Evolutionary conservation across 2,888 invertebrate species (phyloP), one percentile per base, ranked within the genome.

Genomic region (Stomorhina lunata): DNA sequence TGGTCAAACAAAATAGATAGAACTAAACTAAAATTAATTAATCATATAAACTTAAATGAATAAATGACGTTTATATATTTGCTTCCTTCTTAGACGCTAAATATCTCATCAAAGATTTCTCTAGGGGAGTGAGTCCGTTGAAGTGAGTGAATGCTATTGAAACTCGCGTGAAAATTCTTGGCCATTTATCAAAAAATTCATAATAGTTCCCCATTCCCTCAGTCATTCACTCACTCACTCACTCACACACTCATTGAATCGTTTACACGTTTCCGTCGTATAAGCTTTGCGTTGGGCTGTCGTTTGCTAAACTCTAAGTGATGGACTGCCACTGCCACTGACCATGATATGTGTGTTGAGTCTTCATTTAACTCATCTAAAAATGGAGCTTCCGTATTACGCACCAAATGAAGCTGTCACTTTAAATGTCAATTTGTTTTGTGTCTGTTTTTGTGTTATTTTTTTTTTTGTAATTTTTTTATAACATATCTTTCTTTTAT

Each of bases 361-460:
- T 69, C n/a, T 61, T 22, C 37, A 32, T 66, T 77, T 29, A 72
- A 61, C 12, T 63, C 57, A 76, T 27, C 75, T 71, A 69, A 69
- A 79, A 82, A 79, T 75, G 80, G 69, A 84, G 75, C 82, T 84
- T 79, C 83, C 82, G 82, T 80, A 53, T 87, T 86, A 86, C 85
- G 84, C 86, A 84, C 83, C 84, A 86, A 87, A 87, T 86, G 86
- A 87, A 86, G 87, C 87, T 87, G 87, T 86, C 87, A 86, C 85
- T 87, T 87, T 84, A 87, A 85, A 84, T 87, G 87, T 87, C 87
- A 87, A 87, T 87, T 87, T 87, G 84, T 57, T 69, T 20, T 25
- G 20, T 68, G 15, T 29, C 17, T 40, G 37, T 48, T 65, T 48
- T 65, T 50, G 6, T 53, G 15, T n/a, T 17, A 17, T 2, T 17